These are phyloP conservation scores for Cichladusa arquata DNA, from an alignment of 2,113 vertebrate genomes.

Conservation along the genomic window DNA sequence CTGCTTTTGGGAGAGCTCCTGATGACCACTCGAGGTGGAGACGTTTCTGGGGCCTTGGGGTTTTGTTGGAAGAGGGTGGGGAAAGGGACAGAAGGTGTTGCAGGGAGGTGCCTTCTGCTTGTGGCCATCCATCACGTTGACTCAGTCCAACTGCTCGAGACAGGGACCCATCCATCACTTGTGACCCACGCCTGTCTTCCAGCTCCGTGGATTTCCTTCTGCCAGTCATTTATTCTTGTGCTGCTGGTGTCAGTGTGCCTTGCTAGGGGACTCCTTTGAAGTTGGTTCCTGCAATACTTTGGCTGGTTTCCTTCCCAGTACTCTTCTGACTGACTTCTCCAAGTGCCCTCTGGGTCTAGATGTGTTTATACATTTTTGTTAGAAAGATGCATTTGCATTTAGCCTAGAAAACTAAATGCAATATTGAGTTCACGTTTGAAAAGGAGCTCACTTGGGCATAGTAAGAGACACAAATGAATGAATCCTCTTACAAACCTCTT, in stretches of 20 bases:
- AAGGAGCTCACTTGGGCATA: constrained; percentile 21
- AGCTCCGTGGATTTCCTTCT: constrained; percentile 18
- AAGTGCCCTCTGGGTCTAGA: constrained; percentile 40
- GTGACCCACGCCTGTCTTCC: neutral
- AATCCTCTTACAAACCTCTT: constrained; percentile 44
- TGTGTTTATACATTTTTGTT: constrained; percentile 55
- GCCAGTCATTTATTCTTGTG: neutral
- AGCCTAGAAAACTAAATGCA: constrained; percentile 48
- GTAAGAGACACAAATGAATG: neutral
- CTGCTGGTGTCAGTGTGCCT: constrained; percentile 3
- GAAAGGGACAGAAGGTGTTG: neutral
- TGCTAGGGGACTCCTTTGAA: constrained; percentile 45
- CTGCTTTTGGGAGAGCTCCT: neutral
- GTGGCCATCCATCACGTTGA: neutral
- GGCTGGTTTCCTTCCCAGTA: constrained; percentile 57
- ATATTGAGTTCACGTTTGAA: constrained; percentile 54
- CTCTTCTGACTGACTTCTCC: constrained; percentile 51
- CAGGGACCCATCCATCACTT: neutral
- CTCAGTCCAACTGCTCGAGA: neutral
- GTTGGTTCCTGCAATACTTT: constrained; percentile 32
- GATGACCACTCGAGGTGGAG: neutral
- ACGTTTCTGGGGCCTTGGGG: neutral
- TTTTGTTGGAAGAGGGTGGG: constrained; percentile 20
- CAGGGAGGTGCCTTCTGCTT: neutral
- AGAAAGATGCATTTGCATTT: constrained; percentile 65